Evolutionary conservation across 2,888 invertebrate species (phyloP).

Genomic region (Pilophorus perplexus): DNA sequence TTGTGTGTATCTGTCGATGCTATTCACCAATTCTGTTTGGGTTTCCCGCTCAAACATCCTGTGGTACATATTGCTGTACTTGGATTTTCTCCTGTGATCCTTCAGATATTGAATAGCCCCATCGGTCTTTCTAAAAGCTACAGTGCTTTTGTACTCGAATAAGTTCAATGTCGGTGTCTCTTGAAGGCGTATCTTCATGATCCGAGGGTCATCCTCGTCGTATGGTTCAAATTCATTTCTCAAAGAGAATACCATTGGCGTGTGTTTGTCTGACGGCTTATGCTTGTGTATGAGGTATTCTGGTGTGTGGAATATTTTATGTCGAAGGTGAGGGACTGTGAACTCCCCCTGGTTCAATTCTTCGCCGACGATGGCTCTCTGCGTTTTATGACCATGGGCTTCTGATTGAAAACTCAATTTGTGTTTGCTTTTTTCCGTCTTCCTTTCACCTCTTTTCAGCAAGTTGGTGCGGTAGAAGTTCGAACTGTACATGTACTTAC

Average conservation of each 20-base stretch:
- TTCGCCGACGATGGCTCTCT: background rate
- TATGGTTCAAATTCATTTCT: constrained; percentile 5
- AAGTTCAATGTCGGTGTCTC: constrained; percentile 31
- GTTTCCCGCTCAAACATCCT: constrained; percentile 5
- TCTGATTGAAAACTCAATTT: background rate
- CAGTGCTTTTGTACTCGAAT: constrained; percentile 5
- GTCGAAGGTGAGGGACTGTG: constrained; percentile 16
- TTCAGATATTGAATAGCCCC: background rate
- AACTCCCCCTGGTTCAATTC: constrained; percentile 5
- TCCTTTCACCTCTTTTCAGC: constrained; percentile 23
- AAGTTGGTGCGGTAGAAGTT: constrained; percentile 9
- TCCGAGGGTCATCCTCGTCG: constrained; percentile 2
- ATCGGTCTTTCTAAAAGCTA: constrained; percentile 5
- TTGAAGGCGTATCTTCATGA: constrained; percentile 15
- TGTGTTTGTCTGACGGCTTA: constrained; percentile 16
- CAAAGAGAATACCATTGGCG: constrained; percentile 11
- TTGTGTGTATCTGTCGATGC: constrained; percentile 8
- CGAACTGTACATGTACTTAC: constrained; percentile 11
- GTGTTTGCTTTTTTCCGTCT: constrained; percentile 3
- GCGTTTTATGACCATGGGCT: background rate
- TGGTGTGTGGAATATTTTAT: constrained; percentile 3
- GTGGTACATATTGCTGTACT: constrained; percentile 1
- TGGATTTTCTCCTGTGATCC: background rate
- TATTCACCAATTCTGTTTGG: constrained; percentile 8
- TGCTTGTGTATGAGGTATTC: background rate